Conservation (phyloP, 2,797 vertebrate species). For the Spatula clypeata region DNA sequence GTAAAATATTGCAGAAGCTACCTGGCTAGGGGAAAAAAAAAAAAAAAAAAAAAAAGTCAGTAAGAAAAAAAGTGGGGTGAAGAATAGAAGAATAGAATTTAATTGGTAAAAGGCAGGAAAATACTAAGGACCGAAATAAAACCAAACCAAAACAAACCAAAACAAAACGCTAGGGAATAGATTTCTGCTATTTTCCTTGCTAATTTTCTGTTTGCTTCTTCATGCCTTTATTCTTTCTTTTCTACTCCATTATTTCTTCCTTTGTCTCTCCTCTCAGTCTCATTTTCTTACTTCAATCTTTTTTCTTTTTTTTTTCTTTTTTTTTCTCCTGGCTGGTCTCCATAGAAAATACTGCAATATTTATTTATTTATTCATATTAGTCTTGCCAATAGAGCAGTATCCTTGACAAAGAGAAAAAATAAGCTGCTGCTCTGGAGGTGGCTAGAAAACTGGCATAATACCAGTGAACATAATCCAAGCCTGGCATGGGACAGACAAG, state of each 20-base stretch:
- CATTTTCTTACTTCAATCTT: background rate
- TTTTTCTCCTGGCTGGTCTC: background rate
- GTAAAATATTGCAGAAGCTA: background rate
- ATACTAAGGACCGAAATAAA: background rate
- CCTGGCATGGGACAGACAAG: background rate
- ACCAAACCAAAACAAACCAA: background rate
- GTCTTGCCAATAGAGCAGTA: slow-evolving; percentile 39
- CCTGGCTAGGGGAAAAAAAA: background rate
- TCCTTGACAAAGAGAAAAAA: slow-evolving; percentile 36
- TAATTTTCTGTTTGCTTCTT: background rate
- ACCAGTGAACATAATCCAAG: slow-evolving; percentile 36
- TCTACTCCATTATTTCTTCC: background rate
- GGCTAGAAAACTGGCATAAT: slow-evolving; percentile 33
- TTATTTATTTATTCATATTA: background rate
- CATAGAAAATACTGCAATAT: slow-evolving; percentile 44
- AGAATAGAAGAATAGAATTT: background rate
- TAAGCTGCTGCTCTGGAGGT: slow-evolving; percentile 44
- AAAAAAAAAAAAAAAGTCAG: background rate
- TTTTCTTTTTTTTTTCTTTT: background rate
- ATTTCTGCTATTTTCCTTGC: background rate
- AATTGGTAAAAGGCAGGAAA: background rate
- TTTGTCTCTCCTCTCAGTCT: background rate
- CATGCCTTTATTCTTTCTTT: background rate
- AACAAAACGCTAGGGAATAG: background rate
- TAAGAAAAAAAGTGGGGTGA: background rate